Percentiles rank a stretch among this genome's conserved stretches.
Conservation (phyloP, 2,113 vertebrate genomes). For the Noctilio leporinus region DNA sequence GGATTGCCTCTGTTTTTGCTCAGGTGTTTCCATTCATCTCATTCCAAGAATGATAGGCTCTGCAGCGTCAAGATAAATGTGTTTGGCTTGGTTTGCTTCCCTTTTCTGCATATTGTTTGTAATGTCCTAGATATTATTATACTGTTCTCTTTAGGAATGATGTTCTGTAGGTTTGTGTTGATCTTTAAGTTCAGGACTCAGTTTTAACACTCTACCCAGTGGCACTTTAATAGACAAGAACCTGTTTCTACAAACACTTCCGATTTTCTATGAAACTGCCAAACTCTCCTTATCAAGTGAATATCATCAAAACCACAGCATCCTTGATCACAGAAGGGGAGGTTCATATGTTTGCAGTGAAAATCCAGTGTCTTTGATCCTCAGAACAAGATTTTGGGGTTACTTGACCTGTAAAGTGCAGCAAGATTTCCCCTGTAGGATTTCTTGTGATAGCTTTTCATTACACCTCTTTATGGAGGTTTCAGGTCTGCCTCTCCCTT, state of each 20-base stretch:
- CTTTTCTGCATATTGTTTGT: neutral
- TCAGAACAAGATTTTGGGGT: neutral
- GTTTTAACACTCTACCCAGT: slow-evolving; percentile 22
- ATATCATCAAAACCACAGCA: slow-evolving; percentile 70
- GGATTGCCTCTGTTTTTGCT: neutral
- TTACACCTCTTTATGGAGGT: neutral
- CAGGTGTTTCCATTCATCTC: neutral
- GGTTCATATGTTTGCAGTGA: slow-evolving; percentile 50
- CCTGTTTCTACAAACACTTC: slow-evolving; percentile 65
- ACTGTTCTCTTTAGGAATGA: neutral
- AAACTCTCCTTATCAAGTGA: slow-evolving; percentile 61
- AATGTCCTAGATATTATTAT: neutral
- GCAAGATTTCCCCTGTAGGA: neutral
- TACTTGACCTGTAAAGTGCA: slow-evolving; percentile 24
- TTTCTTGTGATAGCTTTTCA: neutral
- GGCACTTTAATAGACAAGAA: slow-evolving; percentile 36
- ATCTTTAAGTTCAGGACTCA: slow-evolving; percentile 9
- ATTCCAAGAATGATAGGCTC: neutral
- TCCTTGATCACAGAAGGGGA: slow-evolving; percentile 56
- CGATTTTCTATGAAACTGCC: slow-evolving; percentile 72
- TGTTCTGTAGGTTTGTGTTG: neutral
- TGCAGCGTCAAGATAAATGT: neutral
- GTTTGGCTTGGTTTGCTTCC: neutral
- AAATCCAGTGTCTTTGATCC: slow-evolving; percentile 57
- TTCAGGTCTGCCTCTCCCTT: neutral